These are phyloP conservation scores for Cyclura pinguis DNA, from an alignment of 2,797 vertebrate species.

Conservation along the genomic window DNA sequence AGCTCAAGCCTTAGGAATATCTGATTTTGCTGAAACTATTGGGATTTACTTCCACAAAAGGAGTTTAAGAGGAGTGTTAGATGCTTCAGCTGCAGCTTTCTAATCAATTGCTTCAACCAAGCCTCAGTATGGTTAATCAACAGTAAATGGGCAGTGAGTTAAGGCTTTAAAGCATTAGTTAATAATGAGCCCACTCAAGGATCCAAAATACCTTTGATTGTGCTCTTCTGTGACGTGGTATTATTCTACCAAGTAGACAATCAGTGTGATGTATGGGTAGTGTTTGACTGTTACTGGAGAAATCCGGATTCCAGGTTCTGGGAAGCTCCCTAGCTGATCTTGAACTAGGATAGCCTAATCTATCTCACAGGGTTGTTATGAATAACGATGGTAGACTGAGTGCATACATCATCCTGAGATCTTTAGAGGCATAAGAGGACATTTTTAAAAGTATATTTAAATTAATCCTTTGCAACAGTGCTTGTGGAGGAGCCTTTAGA, in stretches of 20 bases:
- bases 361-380: not conserved
- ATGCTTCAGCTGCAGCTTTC: not conserved
- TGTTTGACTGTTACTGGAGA: not conserved
- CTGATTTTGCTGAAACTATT: not conserved
- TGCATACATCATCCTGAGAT: not conserved
- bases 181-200: not conserved
- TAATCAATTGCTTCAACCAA: not conserved
- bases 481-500: too few relatives aligned
- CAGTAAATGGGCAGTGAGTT: too few relatives aligned
- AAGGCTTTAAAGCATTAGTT: not conserved
- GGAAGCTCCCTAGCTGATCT: too few relatives aligned
- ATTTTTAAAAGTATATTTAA: not conserved
- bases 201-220: not conserved
- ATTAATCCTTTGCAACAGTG: too few relatives aligned
- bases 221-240: not conserved
- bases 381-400: not conserved
- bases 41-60: constrained; percentile 7
- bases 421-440: not conserved
- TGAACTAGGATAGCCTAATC: not conserved
- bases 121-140: not conserved
- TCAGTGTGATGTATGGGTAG: too few relatives aligned
- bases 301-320: not conserved
- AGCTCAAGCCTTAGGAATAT: not conserved
- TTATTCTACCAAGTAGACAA: not conserved
- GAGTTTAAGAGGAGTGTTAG: not conserved